Base-by-base conservation (phyloP, 2,888 invertebrate species). In the Cartodere bifasciata region DNA sequence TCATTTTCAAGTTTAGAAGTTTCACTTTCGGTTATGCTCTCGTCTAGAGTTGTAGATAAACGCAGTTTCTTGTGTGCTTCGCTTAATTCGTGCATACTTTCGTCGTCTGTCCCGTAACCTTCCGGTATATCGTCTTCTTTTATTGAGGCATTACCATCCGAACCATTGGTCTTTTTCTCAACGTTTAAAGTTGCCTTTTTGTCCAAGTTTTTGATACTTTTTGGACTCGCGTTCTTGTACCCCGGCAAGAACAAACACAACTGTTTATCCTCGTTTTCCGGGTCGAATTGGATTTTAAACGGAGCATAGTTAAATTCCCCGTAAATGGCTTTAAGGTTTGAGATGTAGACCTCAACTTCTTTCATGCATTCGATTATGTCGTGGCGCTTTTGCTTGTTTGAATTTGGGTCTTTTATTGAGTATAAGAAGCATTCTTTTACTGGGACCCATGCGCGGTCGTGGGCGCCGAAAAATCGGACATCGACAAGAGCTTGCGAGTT, bases 401-500 rank as follows among this genome's bases (percentile, higher is more conserved):
- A 56, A 48, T 79, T 78, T 0, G 78, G 78, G 50, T 79, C 77
- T 45, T 76, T 77, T 46, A 76, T 71, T 0, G 83, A 86, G 54
- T 82, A 83, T 3, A 91, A 65, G 55, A 72, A 90, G 50, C 88
- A 84, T 55, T 90, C 85, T 42, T 77, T 77, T 0, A 76, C 68
- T 0, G 83, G 76, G 9, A 92, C 83, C 86, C 90, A 88, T 4
- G 91, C 88, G 31, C 88, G 70, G 60, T 94, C 92, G 61, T 95
- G 92, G 11, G 84, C 87, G 1, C 94, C 94, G 61, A 95, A 95
- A 63, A 95, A 95, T 2, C 91, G 64, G 2, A 90, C 90, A 58
- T 94, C 91, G 0, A 91, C 85, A 45, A 72, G 61, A 0, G 79
- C 74, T 5, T 69, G 59, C 11, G 62, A 54, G 39, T 67, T 69